phyloP scores from a whole-genome alignment of 2,888 invertebrate species.

The Phaonia tiefii region DNA sequence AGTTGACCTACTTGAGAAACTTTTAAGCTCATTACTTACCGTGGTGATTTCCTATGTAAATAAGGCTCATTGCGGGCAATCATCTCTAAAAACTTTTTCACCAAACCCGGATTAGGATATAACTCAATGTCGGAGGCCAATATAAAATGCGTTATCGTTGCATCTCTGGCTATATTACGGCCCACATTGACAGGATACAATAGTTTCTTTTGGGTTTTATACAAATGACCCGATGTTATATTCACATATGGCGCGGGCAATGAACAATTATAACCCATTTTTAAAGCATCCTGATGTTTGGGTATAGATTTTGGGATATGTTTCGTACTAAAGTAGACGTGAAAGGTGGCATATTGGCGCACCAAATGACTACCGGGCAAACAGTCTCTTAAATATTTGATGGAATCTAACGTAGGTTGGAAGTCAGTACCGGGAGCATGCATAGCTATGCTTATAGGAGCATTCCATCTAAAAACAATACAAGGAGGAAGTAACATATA shows the following conservation, averaged over 20 bases:
- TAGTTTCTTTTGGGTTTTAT: slow-evolving; percentile 89
- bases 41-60: slow-evolving; percentile 83
- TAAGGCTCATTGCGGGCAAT: slow-evolving; percentile 87
- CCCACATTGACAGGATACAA: slow-evolving; percentile 95
- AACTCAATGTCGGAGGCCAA: slow-evolving; percentile 94
- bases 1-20: too few relatives aligned
- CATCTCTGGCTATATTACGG: slow-evolving; percentile 92
- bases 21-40: slow-evolving; percentile 71
- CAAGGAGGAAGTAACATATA: slow-evolving; percentile 15
- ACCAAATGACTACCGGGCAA: slow-evolving; percentile 85
- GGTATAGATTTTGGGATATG: slow-evolving; percentile 90
- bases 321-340: slow-evolving; percentile 92
- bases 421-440: slow-evolving; percentile 94
- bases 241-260: slow-evolving; percentile 86
- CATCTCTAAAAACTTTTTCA: slow-evolving; percentile 91
- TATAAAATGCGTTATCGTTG: slow-evolving; percentile 90
- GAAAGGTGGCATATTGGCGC: slow-evolving; percentile 91
- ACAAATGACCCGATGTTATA: slow-evolving; percentile 85
- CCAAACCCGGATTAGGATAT: slow-evolving; percentile 92
- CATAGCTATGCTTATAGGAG: slow-evolving; percentile 92
- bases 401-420: slow-evolving; percentile 87
- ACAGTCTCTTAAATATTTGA: slow-evolving; percentile 91
- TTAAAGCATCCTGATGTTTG: slow-evolving; percentile 83
- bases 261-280: slow-evolving; percentile 87
- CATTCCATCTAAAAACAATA: slow-evolving; percentile 90